phyloP scores from a whole-genome alignment of 2,888 invertebrate species.

The Aplocera efformata region DNA sequence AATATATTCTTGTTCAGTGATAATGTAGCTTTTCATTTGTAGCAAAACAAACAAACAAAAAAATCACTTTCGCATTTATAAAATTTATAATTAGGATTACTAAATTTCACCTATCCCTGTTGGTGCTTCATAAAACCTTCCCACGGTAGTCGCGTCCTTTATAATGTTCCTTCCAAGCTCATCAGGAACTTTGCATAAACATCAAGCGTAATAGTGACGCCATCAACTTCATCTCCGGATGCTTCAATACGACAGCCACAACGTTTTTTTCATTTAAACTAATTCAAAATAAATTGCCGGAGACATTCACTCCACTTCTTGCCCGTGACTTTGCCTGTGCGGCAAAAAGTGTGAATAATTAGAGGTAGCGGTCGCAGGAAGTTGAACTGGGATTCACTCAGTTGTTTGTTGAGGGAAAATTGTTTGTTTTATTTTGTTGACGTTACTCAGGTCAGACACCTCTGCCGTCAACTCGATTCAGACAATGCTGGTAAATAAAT shows the following conservation, averaged over 20 bases:
- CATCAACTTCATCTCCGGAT: constrained; percentile 48
- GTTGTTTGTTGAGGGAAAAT: not conserved
- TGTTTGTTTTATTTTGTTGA: not conserved
- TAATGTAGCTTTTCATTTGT: too few species aligned
- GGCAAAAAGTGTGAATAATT: constrained; percentile 30
- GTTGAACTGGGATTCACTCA: not conserved
- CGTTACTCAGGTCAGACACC: too few species aligned
- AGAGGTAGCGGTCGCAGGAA: constrained; percentile 16
- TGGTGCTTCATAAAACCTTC: too few species aligned
- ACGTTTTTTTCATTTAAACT: constrained; percentile 45
- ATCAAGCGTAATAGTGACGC: constrained; percentile 26
- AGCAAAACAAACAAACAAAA: too few species aligned
- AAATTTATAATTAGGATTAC: too few species aligned
- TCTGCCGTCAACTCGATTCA: too few species aligned
- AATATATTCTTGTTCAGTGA: too few species aligned
- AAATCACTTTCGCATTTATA: too few species aligned
- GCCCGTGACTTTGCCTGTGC: constrained; percentile 28
- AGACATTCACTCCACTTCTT: constrained; percentile 54
- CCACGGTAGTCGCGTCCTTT: not conserved
- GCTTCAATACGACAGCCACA: constrained; percentile 43
- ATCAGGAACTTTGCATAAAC: not conserved
- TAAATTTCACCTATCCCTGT: too few species aligned
- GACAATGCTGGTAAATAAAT: too few species aligned
- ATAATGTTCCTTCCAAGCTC: not conserved
- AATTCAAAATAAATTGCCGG: constrained; percentile 64